phyloP scores from a whole-genome alignment of 2,888 invertebrate genomes.

The Gonocerus acuteangulatus region DNA sequence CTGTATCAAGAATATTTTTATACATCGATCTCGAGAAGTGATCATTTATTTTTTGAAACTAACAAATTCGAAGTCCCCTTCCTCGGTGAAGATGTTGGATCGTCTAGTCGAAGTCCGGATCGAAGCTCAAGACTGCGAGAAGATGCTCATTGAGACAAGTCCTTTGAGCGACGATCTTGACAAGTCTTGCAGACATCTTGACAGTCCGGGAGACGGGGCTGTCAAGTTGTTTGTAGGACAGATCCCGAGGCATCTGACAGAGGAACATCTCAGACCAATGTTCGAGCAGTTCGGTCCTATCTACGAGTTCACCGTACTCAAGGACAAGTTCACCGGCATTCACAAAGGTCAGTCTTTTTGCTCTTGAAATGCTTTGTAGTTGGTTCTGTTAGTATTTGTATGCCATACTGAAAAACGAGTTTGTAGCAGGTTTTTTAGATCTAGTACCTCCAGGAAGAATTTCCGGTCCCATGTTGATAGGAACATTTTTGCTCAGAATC shows the following conservation, averaged over 20 bases:
- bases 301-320: constrained; percentile 87
- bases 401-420: no score
- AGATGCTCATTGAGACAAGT: constrained; percentile 4
- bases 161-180: background rate
- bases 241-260: constrained; percentile 82
- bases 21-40: no score
- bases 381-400: no score
- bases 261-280: constrained; percentile 78
- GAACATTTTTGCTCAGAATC: no score
- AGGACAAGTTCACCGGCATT: constrained; percentile 91
- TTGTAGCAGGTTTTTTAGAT: no score
- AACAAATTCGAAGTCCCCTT: no score
- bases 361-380: background rate
- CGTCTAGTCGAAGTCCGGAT: background rate
- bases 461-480: no score
- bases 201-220: constrained; percentile 15
- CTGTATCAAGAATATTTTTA: background rate
- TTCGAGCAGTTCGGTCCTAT: constrained; percentile 90
- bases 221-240: constrained; percentile 89
- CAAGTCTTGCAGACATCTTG: background rate
- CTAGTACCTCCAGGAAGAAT: no score
- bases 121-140: background rate
- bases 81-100: background rate
- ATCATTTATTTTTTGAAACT: no score
- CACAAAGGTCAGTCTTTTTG: constrained; percentile 80